Evolutionary conservation across 1,140 invertebrate genomes (phyloP), one percentile per base, ranked within the genome.

Genomic region (Metopolophium dirhodum): DNA sequence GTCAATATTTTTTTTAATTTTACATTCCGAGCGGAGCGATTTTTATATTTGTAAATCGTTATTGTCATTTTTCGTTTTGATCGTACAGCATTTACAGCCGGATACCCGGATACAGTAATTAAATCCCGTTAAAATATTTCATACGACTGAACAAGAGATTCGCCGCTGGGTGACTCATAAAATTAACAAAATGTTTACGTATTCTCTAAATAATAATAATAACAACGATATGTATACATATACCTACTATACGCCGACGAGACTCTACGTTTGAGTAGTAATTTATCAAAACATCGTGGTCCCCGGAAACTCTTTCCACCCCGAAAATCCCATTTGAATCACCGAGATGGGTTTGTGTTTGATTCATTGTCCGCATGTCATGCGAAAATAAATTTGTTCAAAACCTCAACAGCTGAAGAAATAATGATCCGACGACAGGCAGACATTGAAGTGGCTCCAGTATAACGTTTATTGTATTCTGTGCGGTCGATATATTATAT

Each of bases 361-460:
- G 49, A 57, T 57, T 37, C 51, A 57, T 89, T 57, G 88, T 54
- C 35, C 35, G 88, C 30, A 57, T 37, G 88, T 89, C 88, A 41
- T 41, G 88, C 51, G 88, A 89, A 89, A 89, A 89, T 54, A 89
- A 89, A 89, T 89, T 57, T 54, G 88, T 57, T 57, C 49, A n/a
- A 89, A 89, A 41, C 20, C 88, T 57, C 49, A 89, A 89, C 88
- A 89, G 88, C 88, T 89, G 88, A 89, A 89, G 88, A 89, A 89
- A 89, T 89, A 89, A 89, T 57, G 88, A 89, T 89, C 88, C 51
- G 51, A 41, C 51, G n/a, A 89, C 88, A 26, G n/a, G 57, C 88
- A 22, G n/a, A 89, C 88, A 22, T 26, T 37, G 51, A 26, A 89
- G 49, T 89, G 87, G 49, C 47, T 89, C 51, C 9, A 7, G 85